Conservation (phyloP, 2,113 vertebrate species). For the Gallinago media region DNA sequence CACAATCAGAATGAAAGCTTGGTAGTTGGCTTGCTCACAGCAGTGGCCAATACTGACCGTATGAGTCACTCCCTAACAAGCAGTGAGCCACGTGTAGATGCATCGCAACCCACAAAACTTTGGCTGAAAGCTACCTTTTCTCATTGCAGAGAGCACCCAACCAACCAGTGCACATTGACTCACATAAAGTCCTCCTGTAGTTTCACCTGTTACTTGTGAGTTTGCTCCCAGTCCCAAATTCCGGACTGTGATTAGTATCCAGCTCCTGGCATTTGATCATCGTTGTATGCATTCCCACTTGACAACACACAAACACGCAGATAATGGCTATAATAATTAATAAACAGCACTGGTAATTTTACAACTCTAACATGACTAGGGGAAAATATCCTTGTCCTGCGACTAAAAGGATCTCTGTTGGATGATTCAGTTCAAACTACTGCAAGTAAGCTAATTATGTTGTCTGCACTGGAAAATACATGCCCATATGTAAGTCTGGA, state of each 20-base stretch:
- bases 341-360: not conserved
- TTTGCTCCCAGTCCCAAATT: not conserved
- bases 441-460: not conserved
- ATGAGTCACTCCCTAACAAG: not conserved
- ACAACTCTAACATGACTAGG: not conserved
- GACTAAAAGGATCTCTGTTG: not conserved
- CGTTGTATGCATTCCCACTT: rapidly evolving
- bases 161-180: not conserved
- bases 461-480: not conserved
- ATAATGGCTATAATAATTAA: rapidly evolving
- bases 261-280: not conserved
- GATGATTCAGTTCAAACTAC: not conserved
- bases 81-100: not conserved
- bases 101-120: not conserved
- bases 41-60: not conserved
- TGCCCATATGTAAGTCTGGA: not conserved
- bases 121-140: not conserved
- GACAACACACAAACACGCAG: not conserved
- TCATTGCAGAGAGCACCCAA: not conserved
- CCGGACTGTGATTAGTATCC: not conserved
- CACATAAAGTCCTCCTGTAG: not conserved
- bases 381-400: not conserved
- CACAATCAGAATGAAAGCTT: not conserved
- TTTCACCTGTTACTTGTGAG: not conserved
- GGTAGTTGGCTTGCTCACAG: not conserved